Evolutionary conservation across 2,113 vertebrate genomes (phyloP), one percentile per base, ranked within the genome.

Genomic region (Istiophorus platypterus): DNA sequence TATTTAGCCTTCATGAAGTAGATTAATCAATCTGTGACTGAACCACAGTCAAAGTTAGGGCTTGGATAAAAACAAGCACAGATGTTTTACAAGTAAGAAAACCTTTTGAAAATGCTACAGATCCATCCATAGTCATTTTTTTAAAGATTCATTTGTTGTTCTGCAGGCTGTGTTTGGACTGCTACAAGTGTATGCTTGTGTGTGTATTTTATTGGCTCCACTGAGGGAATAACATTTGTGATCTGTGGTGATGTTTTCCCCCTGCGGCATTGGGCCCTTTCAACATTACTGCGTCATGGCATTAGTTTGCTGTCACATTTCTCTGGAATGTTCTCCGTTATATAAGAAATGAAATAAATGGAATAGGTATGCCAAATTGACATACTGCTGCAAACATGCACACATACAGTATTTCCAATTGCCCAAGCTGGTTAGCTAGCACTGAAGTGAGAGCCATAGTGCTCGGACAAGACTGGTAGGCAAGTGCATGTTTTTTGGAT

Each of bases 271-370:
- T 47, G 34, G 20, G 49, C 69, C 24, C 69, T 70, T 78, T 83
- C 54, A 77, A 49, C 75, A 73, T 34, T 57, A 58, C 73, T 88
- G 79, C 59, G 47, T 81, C 88, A 80, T 61, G 72, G 41, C 74
- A 39, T 52, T 42, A 82, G 79, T 83, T 78, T 47, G 71, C 27
- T 39, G 62, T 85, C 76, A 81, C 72, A 78, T 87, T 78, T 82
- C 54, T 81, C 67, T 69, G 58, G 80, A 85, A 76, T 65, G 72
- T 78, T 85, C 71, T 29, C 41, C 31, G 58, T 86, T 86, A 81
- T 74, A 24, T 81, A 87, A 92, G 66, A 59, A 72, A 31, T 62
- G 49, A 85, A 85, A 84, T 73, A 69, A 57, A 34, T 41, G 67
- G 69, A 76, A n/a, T 51, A 11, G 47, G 24, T 18, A 2, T 74